A percentile compares a stretch with the other conserved stretches of the same genome.
These are phyloP conservation scores for Archocentrus centrarchus DNA, from an alignment of 2,113 vertebrate species.

Conservation along the genomic window DNA sequence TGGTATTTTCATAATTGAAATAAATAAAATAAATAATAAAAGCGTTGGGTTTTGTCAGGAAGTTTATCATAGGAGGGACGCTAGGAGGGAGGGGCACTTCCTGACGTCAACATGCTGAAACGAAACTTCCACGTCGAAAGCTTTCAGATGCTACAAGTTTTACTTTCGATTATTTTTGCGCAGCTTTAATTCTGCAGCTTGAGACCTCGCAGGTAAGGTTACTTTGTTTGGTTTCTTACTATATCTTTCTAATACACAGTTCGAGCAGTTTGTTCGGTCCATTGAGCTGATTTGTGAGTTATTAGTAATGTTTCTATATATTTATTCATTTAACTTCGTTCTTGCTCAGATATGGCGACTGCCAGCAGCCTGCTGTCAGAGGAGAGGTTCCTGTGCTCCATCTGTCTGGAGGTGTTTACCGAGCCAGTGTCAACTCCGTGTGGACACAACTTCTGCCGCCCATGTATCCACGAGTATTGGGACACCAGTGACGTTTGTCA, in stretches of 20 bases:
- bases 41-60: too few species aligned
- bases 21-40: too few species aligned
- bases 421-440: constrained; percentile 43
- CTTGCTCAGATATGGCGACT: constrained; percentile 37
- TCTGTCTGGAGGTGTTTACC: constrained; percentile 54
- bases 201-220: constrained; percentile 15
- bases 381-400: constrained; percentile 44
- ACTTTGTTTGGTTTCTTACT: not conserved
- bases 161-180: not conserved
- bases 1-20: too few species aligned
- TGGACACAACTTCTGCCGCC: constrained; percentile 57
- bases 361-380: constrained; percentile 25
- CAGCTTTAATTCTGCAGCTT: not conserved
- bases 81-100: not conserved
- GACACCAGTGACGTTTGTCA: constrained; percentile 1
- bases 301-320: not conserved
- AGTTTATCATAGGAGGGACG: too few species aligned
- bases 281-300: not conserved
- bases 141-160: too few species aligned
- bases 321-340: not conserved
- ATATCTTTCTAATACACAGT: not conserved
- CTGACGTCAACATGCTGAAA: not conserved
- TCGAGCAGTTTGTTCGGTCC: not conserved
- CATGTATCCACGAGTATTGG: constrained; percentile 39
- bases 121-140: not conserved